Evolutionary conservation across 1,140 invertebrate species (phyloP), one percentile per base, ranked within the genome.

Genomic region (Bombus impatiens): DNA sequence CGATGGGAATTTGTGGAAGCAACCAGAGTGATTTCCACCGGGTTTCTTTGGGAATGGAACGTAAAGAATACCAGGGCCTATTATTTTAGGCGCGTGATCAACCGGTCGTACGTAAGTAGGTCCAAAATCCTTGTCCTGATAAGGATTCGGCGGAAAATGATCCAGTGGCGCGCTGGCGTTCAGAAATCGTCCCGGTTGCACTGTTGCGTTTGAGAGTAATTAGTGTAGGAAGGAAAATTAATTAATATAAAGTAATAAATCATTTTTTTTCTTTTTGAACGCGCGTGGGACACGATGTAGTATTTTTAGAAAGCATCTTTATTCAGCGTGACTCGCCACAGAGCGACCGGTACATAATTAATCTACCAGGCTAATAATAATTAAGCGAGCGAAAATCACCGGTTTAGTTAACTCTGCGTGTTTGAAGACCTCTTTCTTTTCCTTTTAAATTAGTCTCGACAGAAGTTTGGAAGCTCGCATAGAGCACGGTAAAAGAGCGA

Each of bases 111-210:
- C 44, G 78, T 94, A 92, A 25, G 91, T 91, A 4, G 91, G 79
- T 35, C 86, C 88, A 44, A 78, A 79, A 1, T 81, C 71, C 37
- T 85, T 81, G 47, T 82, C 88, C 25, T 71, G 25, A 76, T 93
- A 93, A 18, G 92, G 92, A 89, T 94, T 92, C 28, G 93, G 92
- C 9, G 90, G 53, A 71, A 94, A 94, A 86, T 88, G 90, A 47
- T 91, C 82, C 12, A 85, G 53, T 2, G 90, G 84, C 6, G 84
- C 79, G 15, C 78, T 88, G 2, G 79, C 84, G 15, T 86, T 78
- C 79, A 93, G 28, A 32, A 92, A 92, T 85, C 87, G 87, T 28
- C 72, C 72, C 57, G 47, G 10, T 57, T 13, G 12, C 47, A 2
- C 79, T 89, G 42, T 70, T 67, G 28, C 44, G 3, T 28, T n/a